A percentile compares a stretch with the other conserved stretches of the same genome.
These are phyloP conservation scores for Drosophila quasianomalipes DNA, from an alignment of 2,888 invertebrate species.

Conservation along the genomic window DNA sequence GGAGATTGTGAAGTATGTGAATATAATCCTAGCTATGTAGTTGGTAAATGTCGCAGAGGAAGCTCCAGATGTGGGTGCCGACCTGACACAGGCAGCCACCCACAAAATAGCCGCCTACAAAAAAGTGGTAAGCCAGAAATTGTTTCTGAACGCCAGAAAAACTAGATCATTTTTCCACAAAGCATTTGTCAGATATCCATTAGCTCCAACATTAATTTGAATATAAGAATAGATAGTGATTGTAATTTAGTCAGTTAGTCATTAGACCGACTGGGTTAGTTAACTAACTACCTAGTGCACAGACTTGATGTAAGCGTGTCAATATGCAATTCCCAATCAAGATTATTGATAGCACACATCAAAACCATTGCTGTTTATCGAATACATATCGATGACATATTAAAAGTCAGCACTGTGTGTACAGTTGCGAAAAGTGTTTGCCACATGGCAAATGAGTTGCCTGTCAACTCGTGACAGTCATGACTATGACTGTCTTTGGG, in stretches of 20 bases:
- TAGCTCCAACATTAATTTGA: too few species aligned
- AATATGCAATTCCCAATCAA: neutral
- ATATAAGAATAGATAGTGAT: too few species aligned
- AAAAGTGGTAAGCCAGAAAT: conserved; percentile 15
- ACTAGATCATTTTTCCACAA: too few species aligned
- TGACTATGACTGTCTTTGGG: conserved; percentile 26
- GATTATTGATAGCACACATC: neutral
- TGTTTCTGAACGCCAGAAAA: too few species aligned
- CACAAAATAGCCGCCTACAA: conserved; percentile 44
- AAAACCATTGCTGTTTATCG: conserved; percentile 4
- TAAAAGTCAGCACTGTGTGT: neutral
- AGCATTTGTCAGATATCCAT: too few species aligned
- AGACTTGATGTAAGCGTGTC: neutral
- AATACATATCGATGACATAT: conserved; percentile 23
- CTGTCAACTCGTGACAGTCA: neutral
- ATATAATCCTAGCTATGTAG: neutral
- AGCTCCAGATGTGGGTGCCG: conserved; percentile 21
- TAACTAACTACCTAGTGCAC: too few species aligned
- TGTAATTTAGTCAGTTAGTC: too few species aligned
- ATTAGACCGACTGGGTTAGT: too few species aligned
- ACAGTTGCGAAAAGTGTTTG: conserved; percentile 5
- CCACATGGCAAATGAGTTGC: conserved; percentile 4
- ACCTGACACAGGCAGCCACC: conserved; percentile 53
- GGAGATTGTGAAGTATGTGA: conserved; percentile 1
- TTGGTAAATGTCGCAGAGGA: conserved; percentile 10